phyloP scores from a whole-genome alignment of 2,113 vertebrate species.

The Marmota monax region DNA sequence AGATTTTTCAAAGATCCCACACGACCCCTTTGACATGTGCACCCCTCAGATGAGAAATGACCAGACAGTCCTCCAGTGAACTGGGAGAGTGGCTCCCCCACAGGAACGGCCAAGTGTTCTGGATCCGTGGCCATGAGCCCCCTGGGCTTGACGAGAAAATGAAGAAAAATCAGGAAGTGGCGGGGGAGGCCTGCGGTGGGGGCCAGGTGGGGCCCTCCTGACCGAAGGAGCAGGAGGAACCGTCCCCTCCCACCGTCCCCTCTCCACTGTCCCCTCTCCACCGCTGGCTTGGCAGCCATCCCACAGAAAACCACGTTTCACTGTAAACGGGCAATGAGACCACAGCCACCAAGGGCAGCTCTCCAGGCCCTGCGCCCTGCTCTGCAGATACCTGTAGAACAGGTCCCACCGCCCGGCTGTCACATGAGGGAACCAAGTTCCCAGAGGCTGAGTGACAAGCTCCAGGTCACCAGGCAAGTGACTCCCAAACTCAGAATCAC shows the following conservation, averaged over 20 bases:
- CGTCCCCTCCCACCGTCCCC: fast-evolving
- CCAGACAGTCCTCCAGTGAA: fast-evolving
- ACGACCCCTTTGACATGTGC: not conserved
- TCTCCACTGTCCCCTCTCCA: too few species aligned
- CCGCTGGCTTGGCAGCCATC: not conserved
- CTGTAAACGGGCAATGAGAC: fast-evolving
- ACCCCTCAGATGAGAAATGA: not conserved
- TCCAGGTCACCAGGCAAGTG: not conserved
- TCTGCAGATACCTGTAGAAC: not conserved
- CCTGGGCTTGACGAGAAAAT: not conserved
- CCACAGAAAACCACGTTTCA: fast-evolving
- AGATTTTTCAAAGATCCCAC: not conserved
- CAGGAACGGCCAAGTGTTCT: not conserved
- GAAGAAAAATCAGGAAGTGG: not conserved
- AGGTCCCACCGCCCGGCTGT: fast-evolving
- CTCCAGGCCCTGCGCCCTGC: fast-evolving
- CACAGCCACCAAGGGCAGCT: not conserved
- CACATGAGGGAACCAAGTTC: not conserved
- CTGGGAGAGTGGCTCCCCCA: fast-evolving
- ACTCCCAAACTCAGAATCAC: not conserved
- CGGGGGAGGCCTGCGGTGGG: fast-evolving
- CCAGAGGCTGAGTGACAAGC: not conserved
- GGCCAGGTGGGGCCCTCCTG: too few species aligned
- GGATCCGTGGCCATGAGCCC: fast-evolving
- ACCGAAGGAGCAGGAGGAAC: too few species aligned